Base-by-base conservation (phyloP, 2,888 invertebrate species). In the Molanna angustata region DNA sequence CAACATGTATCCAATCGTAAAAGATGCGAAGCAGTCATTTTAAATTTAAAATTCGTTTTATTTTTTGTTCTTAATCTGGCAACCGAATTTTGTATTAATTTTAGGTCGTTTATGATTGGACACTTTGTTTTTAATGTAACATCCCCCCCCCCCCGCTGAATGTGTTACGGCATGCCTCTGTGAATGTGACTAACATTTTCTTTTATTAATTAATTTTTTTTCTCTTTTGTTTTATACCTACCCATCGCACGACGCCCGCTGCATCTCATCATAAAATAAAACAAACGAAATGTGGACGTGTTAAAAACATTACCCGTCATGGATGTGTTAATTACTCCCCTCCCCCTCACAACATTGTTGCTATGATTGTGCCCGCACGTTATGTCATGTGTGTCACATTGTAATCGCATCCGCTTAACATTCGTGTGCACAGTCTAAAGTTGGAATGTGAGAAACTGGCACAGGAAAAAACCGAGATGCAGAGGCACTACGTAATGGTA, bases 401-500 rank as follows among this genome's bases (percentile, higher is more conserved):
- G 35, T 49, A 48, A 52, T 32, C 45, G 49, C 49, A 52, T 43
- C 40, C 52, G 48, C 35, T 49, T 44, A 14, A 39, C 22, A 27
- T 41, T 22, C 14, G 16, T 41, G 31, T 69, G 66, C 78, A 57
- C 79, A 89, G 88, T 72, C 77, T 88, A 68, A 89, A 90, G 76
- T 78, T 88, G 80, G 90, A 91, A 77, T 84, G 87, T 72, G 90
- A 91, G 73, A 91, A 91, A 77, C 76, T 90, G 68, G 86, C 85
- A 62, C 85, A 85, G 68, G 91, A 91, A 75, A 90, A 90, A 77
- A 89, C 89, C 60, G 89, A 90, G 75, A 88, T 90, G 85, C 90
- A 90, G 73, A 78, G 90, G 70, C 88, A 90, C 76, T 90, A 90
- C 76, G 88, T 90, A 60, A 89, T 90, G 89, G 89, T 89, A 74